Base-by-base conservation (phyloP, 2,113 vertebrate species). In the Camarhynchus parvulus region DNA sequence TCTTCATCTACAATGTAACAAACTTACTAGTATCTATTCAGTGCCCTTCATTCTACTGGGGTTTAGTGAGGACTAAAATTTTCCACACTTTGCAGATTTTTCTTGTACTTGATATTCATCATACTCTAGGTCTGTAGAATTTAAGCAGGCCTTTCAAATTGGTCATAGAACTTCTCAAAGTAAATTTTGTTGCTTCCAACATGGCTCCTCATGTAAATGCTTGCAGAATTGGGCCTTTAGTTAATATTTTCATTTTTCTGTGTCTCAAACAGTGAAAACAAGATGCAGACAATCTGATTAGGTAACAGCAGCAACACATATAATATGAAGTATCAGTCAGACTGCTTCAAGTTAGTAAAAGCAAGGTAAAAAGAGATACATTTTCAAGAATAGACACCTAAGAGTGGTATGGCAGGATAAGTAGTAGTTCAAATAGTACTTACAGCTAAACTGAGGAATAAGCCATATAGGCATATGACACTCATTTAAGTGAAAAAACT, bases 71-170 rank as follows among this genome's bases (percentile, higher is more conserved):
- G 9, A 47, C 27, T 68, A 63, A 68, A 75, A 35, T 58, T 50
- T 27, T 66, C 15, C 21, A 77, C 2, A 39, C 5, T 55, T 79
- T 22, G 3, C 11, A 76, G 39, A 35, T n/a, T 21, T 52, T 90
- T 64, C 31, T 33, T 53, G 37, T 78, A 95, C 89, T 58, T 58
- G 33, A 83, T 72, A 86, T 80, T 85, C 23, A 61, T 97, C 68
- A 85, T 95, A 90, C 42, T 92, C 27, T 77, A 31, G 27, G 27
- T 92, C 20, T 91, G 25, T 59, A 64, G 85, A 94, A 92, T 90
- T 95, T 87, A 94, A 90, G 66, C 20, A 77, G 41, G 49, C 18
- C 13, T 72, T 72, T 63, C 21, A 31, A 64, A 30, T 17, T 53
- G 15, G 5, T 50, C 28, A 50, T 46, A 87, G 20, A 5, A 37